Base-by-base conservation (phyloP, 2,888 invertebrate species). In the Zonitis immaculata region DNA sequence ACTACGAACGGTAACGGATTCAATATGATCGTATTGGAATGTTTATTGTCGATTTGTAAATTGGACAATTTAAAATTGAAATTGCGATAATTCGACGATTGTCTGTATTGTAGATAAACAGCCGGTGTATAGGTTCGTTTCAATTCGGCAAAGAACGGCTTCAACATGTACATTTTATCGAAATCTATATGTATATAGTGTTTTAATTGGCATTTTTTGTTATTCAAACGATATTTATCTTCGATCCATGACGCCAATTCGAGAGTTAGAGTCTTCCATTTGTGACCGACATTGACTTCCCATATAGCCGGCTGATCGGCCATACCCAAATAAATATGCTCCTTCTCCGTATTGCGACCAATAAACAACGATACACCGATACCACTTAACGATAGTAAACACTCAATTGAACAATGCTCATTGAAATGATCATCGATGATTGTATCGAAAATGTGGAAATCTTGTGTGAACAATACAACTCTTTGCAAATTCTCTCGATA, bases 101-200 rank as follows among this genome's bases (percentile, higher is more conserved):
- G 83, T 39, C 90, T 78, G 58, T 83, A 78, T 63, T 90, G 89
- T 58, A 87, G 64, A 85, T 88, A 89, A 39, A 90, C 67, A 0
- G 86, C 89, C 1, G 91, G 89, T 51, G 80, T 81, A 68, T 88
- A 89, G 0, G 82, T 84, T 35, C 92, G 78, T 39, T 87, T 75
- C 20, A 92, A 72, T 66, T 88, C 88, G 0, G 90, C 89, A 67
- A 87, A 89, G 74, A 90, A 91, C 0, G 92, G 91, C 71, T 89
- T 89, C 0, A 88, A 85, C 88, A 92, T 90, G 64, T 87, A 87
- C 91, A 92, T 91, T 72, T 87, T 89, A 46, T 84, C 84, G 61
- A 92, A 82, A 70, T 91, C 90, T 50, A 90, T 86, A 79, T 90
- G 77, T 7, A 91, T 82, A 70, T 87, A 88, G 69, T 90, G 89